phyloP scores from a whole-genome alignment of 2,888 invertebrate genomes.

The Parnassius smintheus region DNA sequence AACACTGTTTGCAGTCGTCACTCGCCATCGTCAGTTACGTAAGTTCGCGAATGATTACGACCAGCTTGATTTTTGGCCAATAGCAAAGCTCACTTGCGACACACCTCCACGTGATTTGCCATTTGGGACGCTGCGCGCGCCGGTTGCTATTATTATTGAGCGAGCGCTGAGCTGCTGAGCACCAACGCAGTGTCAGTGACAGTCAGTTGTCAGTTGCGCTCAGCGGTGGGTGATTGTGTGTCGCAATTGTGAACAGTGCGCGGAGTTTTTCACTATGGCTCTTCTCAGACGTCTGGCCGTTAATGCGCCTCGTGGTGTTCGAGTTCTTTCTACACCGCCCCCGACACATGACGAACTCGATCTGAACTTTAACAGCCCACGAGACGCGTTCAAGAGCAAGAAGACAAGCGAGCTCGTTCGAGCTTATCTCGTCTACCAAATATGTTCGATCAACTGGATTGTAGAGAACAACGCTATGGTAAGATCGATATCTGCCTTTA shows the following conservation, averaged over 20 bases:
- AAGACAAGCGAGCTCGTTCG: conserved; percentile 94
- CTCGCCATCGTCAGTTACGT: conserved; percentile 26
- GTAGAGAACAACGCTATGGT: conserved; percentile 97
- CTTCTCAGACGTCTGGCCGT: conserved; percentile 69
- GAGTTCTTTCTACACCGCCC: conserved; percentile 54
- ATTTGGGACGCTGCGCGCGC: conserved; percentile 75
- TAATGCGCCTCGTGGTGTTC: conserved; percentile 59
- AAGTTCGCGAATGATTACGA: conserved; percentile 38
- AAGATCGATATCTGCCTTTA: conserved; percentile 49
- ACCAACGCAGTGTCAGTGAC: conserved; percentile 61
- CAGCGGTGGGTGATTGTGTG: conserved; percentile 58
- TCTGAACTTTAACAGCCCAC: conserved; percentile 91
- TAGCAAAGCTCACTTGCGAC: conserved; percentile 53
- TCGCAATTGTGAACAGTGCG: conserved; percentile 50
- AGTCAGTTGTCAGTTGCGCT: conserved; percentile 62
- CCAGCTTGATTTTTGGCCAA: conserved; percentile 49
- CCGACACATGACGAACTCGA: conserved; percentile 86
- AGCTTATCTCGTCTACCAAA: conserved; percentile 94
- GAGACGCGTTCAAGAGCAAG: conserved; percentile 97
- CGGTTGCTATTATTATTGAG: conserved; percentile 61
- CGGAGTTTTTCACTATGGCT: conserved; percentile 66
- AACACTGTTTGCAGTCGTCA: conserved; percentile 19
- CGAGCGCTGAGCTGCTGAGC: conserved; percentile 64
- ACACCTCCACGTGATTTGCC: conserved; percentile 75
- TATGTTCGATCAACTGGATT: conserved; percentile 92